Evolutionary conservation across 1,140 invertebrate species (phyloP).

Genomic region (Calosoma granatense): DNA sequence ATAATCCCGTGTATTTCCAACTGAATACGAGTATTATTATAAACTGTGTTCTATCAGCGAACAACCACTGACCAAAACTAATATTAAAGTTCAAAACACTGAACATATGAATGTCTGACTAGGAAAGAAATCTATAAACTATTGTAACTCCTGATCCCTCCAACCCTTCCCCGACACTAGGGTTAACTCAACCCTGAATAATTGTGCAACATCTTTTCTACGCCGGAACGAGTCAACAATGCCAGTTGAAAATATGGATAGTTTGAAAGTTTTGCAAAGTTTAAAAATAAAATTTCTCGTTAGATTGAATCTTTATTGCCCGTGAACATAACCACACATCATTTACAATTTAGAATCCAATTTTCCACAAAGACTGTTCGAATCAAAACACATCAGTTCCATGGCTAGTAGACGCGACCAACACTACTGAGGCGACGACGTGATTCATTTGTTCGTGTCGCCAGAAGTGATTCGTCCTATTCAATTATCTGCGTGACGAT

Average conservation of each 20-base stretch:
- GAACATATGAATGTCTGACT: too few species aligned
- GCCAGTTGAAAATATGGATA: not conserved
- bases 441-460: not conserved
- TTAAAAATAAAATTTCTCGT: not conserved
- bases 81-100: too few species aligned
- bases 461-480: not conserved
- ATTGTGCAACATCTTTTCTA: too few species aligned
- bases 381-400: not conserved
- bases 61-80: too few species aligned
- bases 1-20: too few species aligned
- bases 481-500: not conserved
- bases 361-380: not conserved
- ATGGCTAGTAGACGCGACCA: not conserved
- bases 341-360: not conserved
- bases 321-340: not conserved
- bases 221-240: not conserved
- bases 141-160: too few species aligned
- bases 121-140: too few species aligned
- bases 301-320: not conserved
- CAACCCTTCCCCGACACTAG: too few species aligned
- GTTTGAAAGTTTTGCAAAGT: not conserved
- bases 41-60: too few species aligned
- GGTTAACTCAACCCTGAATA: too few species aligned
- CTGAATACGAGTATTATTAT: too few species aligned
- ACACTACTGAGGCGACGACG: not conserved